phyloP scores from a whole-genome alignment of 1,140 invertebrate species.

The Zaprionus tsacasi region DNA sequence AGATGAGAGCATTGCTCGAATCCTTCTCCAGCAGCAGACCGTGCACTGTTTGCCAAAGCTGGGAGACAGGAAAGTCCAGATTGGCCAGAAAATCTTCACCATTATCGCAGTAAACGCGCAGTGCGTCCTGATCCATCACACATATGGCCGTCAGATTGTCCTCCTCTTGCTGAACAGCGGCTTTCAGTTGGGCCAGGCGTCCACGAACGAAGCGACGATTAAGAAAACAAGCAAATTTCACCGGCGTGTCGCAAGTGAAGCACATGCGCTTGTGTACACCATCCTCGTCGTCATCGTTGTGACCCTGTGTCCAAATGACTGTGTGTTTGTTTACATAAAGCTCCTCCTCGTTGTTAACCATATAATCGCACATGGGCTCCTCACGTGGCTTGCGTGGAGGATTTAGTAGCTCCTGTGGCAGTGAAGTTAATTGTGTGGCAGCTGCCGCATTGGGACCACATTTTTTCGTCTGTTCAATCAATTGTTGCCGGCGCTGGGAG shows the following conservation, averaged over 20 bases:
- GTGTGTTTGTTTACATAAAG: conserved; percentile 94
- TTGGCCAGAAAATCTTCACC: conserved; percentile 93
- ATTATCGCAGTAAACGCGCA: conserved; percentile 91
- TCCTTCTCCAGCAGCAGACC: conserved; percentile 91
- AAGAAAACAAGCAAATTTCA: conserved; percentile 92
- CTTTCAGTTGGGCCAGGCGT: conserved; percentile 75
- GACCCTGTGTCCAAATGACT: conserved; percentile 89
- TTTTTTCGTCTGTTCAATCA: conserved; percentile 64
- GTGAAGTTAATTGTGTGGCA: conserved; percentile 62
- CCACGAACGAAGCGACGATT: conserved; percentile 88
- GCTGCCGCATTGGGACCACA: conserved; percentile 64
- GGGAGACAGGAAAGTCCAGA: conserved; percentile 93
- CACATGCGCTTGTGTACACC: conserved; percentile 86
- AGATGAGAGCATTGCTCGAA: conserved; percentile 71
- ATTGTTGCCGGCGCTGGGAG: conserved; percentile 55
- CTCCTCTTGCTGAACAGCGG: conserved; percentile 54
- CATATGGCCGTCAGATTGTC: conserved; percentile 72
- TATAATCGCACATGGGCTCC: conserved; percentile 75
- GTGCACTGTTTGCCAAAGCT: conserved; percentile 91
- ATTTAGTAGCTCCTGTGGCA: conserved; percentile 49
- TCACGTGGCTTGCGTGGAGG: conserved; percentile 40
- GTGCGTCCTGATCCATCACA: conserved; percentile 87
- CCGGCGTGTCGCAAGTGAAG: conserved; percentile 92
- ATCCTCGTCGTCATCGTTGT: conserved; percentile 59
- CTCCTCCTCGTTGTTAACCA: conserved; percentile 90